phyloP scores from a whole-genome alignment of 2,888 invertebrate genomes.

The Patella ulyssiponensis region DNA sequence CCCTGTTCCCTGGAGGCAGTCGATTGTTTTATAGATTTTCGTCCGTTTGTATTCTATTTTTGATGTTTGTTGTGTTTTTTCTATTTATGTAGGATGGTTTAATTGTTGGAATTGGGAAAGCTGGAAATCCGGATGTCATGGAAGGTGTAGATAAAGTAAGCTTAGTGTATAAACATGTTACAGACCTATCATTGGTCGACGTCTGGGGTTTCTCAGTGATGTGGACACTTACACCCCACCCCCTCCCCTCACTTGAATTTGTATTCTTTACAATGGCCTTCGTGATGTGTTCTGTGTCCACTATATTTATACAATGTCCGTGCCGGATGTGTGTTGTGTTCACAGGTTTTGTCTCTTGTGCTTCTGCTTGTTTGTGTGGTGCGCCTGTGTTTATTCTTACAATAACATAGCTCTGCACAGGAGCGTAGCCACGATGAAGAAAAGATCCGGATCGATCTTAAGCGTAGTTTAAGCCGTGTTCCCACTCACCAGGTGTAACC shows the following conservation, averaged over 20 bases:
- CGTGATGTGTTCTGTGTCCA: not conserved
- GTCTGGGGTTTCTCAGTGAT: too few species aligned
- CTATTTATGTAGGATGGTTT: slow-evolving; percentile 53
- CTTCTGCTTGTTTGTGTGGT: not conserved
- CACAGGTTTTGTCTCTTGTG: not conserved
- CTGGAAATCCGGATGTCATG: slow-evolving; percentile 71
- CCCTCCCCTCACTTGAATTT: not conserved
- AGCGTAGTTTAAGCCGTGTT: too few species aligned
- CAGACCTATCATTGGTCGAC: too few species aligned
- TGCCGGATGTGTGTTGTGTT: not conserved
- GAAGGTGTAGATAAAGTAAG: slow-evolving; percentile 59
- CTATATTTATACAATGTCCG: not conserved
- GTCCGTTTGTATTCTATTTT: too few species aligned
- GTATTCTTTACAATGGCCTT: not conserved
- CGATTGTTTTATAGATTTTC: too few species aligned
- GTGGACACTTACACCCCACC: not conserved
- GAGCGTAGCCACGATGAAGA: too few species aligned
- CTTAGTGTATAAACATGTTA: not conserved
- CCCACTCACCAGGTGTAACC: too few species aligned
- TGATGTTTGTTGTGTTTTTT: too few species aligned
- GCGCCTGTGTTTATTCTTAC: too few species aligned
- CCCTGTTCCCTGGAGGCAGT: too few species aligned
- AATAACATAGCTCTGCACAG: too few species aligned
- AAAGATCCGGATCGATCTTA: too few species aligned
- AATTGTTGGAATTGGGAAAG: slow-evolving; percentile 69